Conservation (phyloP, 2,888 invertebrate genomes). For the Erebia palarica region DNA sequence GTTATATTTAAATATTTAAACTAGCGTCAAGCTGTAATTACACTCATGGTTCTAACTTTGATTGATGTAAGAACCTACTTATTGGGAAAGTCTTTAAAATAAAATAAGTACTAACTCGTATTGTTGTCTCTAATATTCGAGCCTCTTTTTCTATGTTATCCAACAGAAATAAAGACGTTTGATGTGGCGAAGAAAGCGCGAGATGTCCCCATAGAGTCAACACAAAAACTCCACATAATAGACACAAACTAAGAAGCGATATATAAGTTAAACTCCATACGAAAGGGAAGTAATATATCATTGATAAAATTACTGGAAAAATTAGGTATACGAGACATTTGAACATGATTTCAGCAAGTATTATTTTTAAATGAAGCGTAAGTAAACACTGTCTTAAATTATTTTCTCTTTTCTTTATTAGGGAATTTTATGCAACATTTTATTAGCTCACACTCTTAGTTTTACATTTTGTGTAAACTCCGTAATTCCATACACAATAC, state of each 20-base stretch:
- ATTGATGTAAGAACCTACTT: background rate
- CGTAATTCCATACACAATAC: background rate
- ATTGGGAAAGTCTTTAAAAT: background rate
- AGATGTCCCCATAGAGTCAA: slow-evolving; percentile 84
- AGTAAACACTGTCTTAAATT: background rate
- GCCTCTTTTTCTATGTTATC: slow-evolving; percentile 84
- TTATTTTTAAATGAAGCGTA: slow-evolving; percentile 6
- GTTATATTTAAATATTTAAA: too few species aligned
- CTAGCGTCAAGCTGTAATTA: too few species aligned
- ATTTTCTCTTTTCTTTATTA: background rate
- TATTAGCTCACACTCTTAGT: background rate
- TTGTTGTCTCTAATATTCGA: slow-evolving; percentile 82
- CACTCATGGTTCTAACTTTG: too few species aligned
- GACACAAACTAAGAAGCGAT: slow-evolving; percentile 55
- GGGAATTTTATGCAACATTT: slow-evolving; percentile 21
- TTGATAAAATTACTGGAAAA: slow-evolving; percentile 56
- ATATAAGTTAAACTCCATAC: slow-evolving; percentile 62
- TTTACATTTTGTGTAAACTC: background rate
- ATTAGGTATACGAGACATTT: slow-evolving; percentile 58
- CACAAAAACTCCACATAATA: slow-evolving; percentile 58
- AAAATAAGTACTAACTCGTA: slow-evolving; percentile 75
- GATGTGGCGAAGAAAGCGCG: slow-evolving; percentile 84
- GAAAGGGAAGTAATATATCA: slow-evolving; percentile 64
- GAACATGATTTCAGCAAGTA: slow-evolving; percentile 53
- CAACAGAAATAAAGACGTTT: slow-evolving; percentile 82